Evolutionary conservation across 2,888 invertebrate genomes (phyloP), one percentile per base, ranked within the genome.

Genomic region (Ochropleura plecta): DNA sequence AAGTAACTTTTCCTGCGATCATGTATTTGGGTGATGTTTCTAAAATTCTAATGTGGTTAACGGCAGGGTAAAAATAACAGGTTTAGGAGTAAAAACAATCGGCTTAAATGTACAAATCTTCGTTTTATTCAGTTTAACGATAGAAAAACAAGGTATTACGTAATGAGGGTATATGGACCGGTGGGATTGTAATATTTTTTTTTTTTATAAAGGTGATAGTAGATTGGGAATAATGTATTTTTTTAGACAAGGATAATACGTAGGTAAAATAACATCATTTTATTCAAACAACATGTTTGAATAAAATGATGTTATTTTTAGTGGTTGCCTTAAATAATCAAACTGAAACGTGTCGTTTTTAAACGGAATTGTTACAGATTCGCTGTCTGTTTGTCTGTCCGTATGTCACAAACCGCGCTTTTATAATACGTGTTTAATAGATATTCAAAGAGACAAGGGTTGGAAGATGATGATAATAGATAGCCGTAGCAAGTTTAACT

Each of bases 81-180:
- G 77, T 51, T 62, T 57, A 79, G 72, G 57, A 73, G 60, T 75
- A 20, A 62, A 84, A 84, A 78, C 78, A 86, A 81, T 73, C 69
- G 60, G 81, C 65, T 81, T 69, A 69, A 30, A 63, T 66, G 62
- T 76, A 73, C 62, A 83, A 67, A 83, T 79, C 67, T 59, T 53
- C 1, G 40, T 53, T n/a, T 70, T 70, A 72, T 73, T 72, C 70
- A 18, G 42, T 55, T 62, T 70, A 67, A 60, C 55, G 6, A 67
- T 57, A 63, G 40, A 60, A 46, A 69, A 71, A 73, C 49, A 71
- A 65, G 18, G 66, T 42, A 57, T 42, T 44, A 63, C 16, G 44
- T 55, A 51, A 44, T 62, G 40, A 51, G 40, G 20, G 30, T 57
- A 40, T 8, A 5, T n/a, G 20, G 20, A 14, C n/a, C 46, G 14